These are phyloP conservation scores for Phataginus tricuspis DNA, from an alignment of 2,797 vertebrate species.

Conservation along the genomic window DNA sequence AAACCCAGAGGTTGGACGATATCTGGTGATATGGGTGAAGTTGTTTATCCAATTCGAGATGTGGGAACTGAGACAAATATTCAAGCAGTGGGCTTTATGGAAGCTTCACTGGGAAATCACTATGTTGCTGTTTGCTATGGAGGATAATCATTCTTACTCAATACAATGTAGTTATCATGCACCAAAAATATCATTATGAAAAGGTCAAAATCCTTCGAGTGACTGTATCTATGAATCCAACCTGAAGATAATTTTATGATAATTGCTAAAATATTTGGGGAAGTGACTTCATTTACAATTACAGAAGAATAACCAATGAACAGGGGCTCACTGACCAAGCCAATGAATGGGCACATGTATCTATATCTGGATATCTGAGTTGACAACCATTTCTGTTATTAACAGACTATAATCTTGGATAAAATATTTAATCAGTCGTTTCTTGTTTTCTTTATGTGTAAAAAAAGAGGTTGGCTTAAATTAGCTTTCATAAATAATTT, in stretches of 20 bases:
- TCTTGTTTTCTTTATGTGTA: background rate
- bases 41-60: background rate
- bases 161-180: background rate
- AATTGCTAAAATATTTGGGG: background rate
- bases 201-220: background rate
- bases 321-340: background rate
- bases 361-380: background rate
- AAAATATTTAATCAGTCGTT: background rate
- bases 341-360: background rate
- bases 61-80: background rate
- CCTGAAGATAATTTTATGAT: background rate
- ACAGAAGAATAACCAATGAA: background rate
- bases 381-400: background rate
- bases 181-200: background rate
- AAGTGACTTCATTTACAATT: background rate
- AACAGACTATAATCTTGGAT: background rate
- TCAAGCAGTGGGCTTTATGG: background rate
- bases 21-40: background rate
- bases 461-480: background rate
- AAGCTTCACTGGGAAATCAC: background rate
- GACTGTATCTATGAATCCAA: background rate
- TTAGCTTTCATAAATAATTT: background rate
- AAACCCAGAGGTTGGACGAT: background rate
- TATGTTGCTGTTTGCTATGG: background rate
- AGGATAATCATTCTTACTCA: conserved; percentile 1